These are phyloP conservation scores for Drosophila orena DNA, from an alignment of 1,140 invertebrate genomes.

Conservation along the genomic window DNA sequence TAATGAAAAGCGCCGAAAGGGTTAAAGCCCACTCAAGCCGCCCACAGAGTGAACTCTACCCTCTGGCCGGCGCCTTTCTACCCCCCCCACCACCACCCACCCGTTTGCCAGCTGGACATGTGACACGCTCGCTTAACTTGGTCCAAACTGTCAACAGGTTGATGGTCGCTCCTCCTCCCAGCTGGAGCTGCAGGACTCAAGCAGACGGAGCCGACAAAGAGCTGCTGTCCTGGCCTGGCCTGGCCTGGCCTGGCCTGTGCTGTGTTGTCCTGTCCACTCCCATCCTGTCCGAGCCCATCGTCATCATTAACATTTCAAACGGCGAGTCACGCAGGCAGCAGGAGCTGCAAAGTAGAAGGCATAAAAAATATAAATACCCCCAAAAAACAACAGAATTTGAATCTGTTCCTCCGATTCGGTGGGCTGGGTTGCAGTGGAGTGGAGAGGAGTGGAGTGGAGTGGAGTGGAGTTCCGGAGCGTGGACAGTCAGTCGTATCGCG, in stretches of 20 bases:
- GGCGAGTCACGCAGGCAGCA: slow-evolving; percentile 42
- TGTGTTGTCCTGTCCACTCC: slow-evolving; percentile 2
- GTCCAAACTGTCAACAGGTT: slow-evolving; percentile 65
- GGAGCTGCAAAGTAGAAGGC: slow-evolving; percentile 1
- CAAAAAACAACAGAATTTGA: slow-evolving; percentile 5
- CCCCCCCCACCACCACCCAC: too few relatives aligned
- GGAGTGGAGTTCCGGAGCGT: not conserved
- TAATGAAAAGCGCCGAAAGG: slow-evolving; percentile 79
- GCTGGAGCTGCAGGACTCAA: not conserved
- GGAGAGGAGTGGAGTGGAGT: too few relatives aligned
- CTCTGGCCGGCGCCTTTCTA: not conserved
- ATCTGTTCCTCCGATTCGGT: slow-evolving; percentile 2
- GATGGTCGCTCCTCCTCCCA: slow-evolving; percentile 17
- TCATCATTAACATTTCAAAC: slow-evolving; percentile 68
- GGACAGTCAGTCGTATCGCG: slow-evolving; percentile 60
- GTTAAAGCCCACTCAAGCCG: slow-evolving; percentile 44
- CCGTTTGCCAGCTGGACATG: slow-evolving; percentile 37
- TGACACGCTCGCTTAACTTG: slow-evolving; percentile 58
- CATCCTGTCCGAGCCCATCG: slow-evolving; percentile 8
- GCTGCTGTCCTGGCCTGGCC: not conserved
- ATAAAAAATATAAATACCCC: slow-evolving; percentile 10
- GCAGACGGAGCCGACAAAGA: too few relatives aligned
- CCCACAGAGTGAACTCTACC: slow-evolving; percentile 7
- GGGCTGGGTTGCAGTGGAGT: too few relatives aligned
- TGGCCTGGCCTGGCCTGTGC: not conserved